These are phyloP conservation scores for Parelbella ahira DNA, from an alignment of 2,888 invertebrate species.

Conservation along the genomic window DNA sequence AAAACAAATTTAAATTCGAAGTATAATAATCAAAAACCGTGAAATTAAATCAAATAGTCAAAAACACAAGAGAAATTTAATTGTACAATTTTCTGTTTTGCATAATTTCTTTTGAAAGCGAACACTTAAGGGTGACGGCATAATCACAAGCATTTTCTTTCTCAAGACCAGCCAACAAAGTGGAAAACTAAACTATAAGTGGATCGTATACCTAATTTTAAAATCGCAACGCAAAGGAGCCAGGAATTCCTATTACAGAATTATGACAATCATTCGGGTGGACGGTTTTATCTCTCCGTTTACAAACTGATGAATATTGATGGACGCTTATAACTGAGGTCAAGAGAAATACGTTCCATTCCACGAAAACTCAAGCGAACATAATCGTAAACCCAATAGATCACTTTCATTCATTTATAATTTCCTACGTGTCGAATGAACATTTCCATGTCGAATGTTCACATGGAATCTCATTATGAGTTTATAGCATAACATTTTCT, in stretches of 20 bases:
- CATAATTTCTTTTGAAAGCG: constrained; percentile 2
- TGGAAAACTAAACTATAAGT: no score
- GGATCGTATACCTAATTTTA: no score
- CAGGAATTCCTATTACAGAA: no score
- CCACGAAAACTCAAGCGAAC: constrained; percentile 8
- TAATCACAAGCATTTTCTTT: no score
- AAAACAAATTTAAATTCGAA: no score
- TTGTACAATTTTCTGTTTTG: constrained; percentile 6
- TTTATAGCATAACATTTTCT: constrained; percentile 7
- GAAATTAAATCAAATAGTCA: neutral
- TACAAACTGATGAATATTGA: constrained; percentile 48
- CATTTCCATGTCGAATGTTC: constrained; percentile 15
- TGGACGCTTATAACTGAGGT: constrained; percentile 36
- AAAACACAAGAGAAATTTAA: constrained; percentile 5
- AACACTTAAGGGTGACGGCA: neutral
- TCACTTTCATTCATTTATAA: constrained; percentile 29
- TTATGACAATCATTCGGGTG: no score
- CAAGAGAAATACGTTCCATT: constrained; percentile 33
- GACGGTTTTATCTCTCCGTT: no score
- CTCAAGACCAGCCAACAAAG: no score
- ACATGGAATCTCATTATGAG: constrained; percentile 11
- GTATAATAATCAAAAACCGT: neutral
- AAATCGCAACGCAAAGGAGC: no score
- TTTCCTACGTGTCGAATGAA: constrained; percentile 2
- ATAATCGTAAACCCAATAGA: constrained; percentile 25